phyloP scores from a whole-genome alignment of 2,888 invertebrate genomes.

The Liodrosophila aerea region DNA sequence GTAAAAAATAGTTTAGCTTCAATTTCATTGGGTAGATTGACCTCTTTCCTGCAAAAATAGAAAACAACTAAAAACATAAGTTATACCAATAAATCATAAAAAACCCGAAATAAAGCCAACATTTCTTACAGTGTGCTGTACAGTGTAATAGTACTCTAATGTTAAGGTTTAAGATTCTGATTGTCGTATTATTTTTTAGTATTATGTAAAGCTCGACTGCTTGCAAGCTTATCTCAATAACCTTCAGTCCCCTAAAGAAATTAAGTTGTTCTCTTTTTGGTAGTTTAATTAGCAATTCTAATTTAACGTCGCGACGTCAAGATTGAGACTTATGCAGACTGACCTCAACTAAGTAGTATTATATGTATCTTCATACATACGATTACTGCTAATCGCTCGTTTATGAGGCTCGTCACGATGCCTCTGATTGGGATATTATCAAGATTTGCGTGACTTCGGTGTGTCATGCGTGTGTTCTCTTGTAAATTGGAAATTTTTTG shows the following conservation, averaged over 20 bases:
- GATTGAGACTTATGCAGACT: constrained; percentile 29
- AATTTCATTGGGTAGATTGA: too few species aligned
- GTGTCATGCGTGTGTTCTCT: neutral
- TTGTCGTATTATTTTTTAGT: too few species aligned
- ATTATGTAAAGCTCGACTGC: neutral
- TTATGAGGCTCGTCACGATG: constrained; percentile 42
- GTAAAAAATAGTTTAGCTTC: too few species aligned
- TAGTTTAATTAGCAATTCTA: constrained; percentile 48
- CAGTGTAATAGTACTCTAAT: too few species aligned
- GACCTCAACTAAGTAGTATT: constrained; percentile 20
- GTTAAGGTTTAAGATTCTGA: too few species aligned
- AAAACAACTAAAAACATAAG: neutral
- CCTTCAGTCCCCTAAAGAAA: constrained; percentile 10
- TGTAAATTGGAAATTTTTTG: neutral
- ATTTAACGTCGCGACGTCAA: constrained; percentile 42
- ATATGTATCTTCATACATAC: constrained; percentile 26
- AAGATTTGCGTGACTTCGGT: constrained; percentile 45
- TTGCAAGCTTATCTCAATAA: neutral
- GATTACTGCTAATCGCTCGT: constrained; percentile 23
- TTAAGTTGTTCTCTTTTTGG: constrained; percentile 18
- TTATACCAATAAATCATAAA: too few species aligned
- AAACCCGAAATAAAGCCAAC: too few species aligned
- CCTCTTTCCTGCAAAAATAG: too few species aligned
- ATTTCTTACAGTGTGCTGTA: too few species aligned
- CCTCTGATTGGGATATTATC: constrained; percentile 31